Evolutionary conservation across 37 sponge, comb jelly and placozoan genomes (phyloP), one percentile per base, ranked within the genome.

Genomic region (Beroe forskalii): DNA sequence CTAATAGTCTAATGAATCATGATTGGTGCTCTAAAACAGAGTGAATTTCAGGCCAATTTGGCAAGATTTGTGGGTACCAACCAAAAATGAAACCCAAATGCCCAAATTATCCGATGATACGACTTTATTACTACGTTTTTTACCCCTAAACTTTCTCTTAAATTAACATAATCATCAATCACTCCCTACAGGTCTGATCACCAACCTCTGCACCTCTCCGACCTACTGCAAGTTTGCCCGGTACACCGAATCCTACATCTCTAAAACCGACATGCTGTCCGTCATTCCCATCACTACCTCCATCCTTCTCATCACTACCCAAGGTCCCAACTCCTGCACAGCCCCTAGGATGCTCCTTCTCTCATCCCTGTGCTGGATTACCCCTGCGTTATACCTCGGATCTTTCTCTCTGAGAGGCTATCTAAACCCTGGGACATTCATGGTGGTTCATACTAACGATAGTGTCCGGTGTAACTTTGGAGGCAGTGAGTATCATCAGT

Each of bases 241-340:
- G 25, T 63, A 63, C 66, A 19, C 66, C 25, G 66, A 63, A 30
- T 63, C 66, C 66, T 63, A 63, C 66, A 28, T 30, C 25, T 63
- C 66, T 63, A 63, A 63, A 63, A 30, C 25, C 9, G 66, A 63
- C 28, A 63, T 63, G 66, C n/a, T 63, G 66, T 24, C 66, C 25
- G 66, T 63, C 2, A 24, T 63, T 3, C 66, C 66, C 66, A 63
- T 63, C 14, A 63, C 66, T 3, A 6, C 25, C 14, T 63, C 66
- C 25, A 19, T 63, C 66, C 25, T 63, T 24, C 20, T 63, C 28
- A 24, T 63, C 20, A 63, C 66, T 30, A 3, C 25, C 66, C 66
- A 30, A 30, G 66, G 66, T 6, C 3, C 25, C 24, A 63, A 3
- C n/a, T 28, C 28, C 66, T 63, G 66, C 66, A n/a, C 66, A 24